Evolutionary conservation across 2,888 invertebrate species (phyloP).

Genomic region (Odontomyia ornata): DNA sequence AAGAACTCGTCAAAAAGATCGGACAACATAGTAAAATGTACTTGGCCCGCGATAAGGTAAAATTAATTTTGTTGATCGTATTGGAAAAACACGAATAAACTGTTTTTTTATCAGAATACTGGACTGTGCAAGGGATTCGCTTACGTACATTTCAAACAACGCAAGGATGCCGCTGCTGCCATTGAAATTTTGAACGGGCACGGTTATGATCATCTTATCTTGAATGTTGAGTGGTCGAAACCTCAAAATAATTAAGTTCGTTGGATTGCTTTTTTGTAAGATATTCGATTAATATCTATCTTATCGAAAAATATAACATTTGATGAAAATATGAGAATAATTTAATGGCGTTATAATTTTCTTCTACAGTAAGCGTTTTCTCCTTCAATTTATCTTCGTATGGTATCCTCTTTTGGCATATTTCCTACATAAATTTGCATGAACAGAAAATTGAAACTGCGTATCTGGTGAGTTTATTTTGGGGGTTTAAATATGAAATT

Average conservation of each 20-base stretch:
- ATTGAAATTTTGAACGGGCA: slow-evolving; percentile 89
- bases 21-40: slow-evolving; percentile 94
- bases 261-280: background rate
- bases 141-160: slow-evolving; percentile 94
- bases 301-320: background rate
- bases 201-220: slow-evolving; percentile 97
- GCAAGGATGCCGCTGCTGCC: slow-evolving; percentile 91
- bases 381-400: too few species aligned
- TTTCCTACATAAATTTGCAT: too few species aligned
- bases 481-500: too few species aligned
- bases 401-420: too few species aligned
- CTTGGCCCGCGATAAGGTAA: slow-evolving; percentile 89
- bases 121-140: slow-evolving; percentile 96
- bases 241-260: slow-evolving; percentile 68
- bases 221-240: slow-evolving; percentile 99
- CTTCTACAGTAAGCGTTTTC: too few species aligned
- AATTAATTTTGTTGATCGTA: background rate
- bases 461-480: too few species aligned
- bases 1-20: slow-evolving; percentile 93
- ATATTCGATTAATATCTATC: background rate
- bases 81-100: background rate
- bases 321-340: too few species aligned
- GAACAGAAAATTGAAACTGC: too few species aligned
- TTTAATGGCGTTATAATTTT: too few species aligned
- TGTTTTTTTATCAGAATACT: slow-evolving; percentile 67